Conservation (phyloP, 2,113 vertebrate species). For the Sinosuthora webbiana region DNA sequence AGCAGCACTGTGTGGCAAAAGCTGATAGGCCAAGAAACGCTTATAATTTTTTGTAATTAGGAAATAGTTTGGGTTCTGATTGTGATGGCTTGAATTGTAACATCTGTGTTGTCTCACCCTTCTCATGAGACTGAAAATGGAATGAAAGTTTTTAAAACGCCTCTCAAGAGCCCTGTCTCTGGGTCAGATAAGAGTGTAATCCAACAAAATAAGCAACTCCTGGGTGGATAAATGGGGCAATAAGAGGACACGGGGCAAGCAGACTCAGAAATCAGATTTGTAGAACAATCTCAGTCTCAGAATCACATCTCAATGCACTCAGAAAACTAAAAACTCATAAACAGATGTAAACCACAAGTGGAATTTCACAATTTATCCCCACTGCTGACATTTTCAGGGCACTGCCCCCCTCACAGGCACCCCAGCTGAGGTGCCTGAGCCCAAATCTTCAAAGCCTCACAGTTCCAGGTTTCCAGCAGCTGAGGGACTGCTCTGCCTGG, state of each 20-base stretch:
- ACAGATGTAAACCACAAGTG: neutral
- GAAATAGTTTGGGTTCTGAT: too few relatives aligned
- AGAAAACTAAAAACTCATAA: neutral
- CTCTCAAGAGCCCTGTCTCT: too few relatives aligned
- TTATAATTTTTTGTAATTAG: too few relatives aligned
- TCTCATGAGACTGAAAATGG: too few relatives aligned
- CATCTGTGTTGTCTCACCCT: too few relatives aligned
- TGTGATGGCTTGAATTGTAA: too few relatives aligned
- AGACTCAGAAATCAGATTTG: neutral
- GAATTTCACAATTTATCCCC: neutral
- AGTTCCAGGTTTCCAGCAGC: neutral
- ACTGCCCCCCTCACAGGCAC: neutral
- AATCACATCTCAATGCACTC: neutral
- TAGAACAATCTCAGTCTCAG: neutral
- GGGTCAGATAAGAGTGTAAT: too few relatives aligned
- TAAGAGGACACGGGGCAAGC: fast-evolving
- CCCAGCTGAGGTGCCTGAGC: neutral
- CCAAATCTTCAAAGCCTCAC: neutral
- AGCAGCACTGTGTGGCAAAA: too few relatives aligned
- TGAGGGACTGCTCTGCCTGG: neutral
- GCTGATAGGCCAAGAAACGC: too few relatives aligned
- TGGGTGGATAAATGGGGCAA: neutral
- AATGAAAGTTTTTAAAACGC: too few relatives aligned
- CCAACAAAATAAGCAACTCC: too few relatives aligned
- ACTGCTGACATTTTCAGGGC: neutral